phyloP scores from a whole-genome alignment of 2,113 vertebrate species.

The Megaceryle maxima region DNA sequence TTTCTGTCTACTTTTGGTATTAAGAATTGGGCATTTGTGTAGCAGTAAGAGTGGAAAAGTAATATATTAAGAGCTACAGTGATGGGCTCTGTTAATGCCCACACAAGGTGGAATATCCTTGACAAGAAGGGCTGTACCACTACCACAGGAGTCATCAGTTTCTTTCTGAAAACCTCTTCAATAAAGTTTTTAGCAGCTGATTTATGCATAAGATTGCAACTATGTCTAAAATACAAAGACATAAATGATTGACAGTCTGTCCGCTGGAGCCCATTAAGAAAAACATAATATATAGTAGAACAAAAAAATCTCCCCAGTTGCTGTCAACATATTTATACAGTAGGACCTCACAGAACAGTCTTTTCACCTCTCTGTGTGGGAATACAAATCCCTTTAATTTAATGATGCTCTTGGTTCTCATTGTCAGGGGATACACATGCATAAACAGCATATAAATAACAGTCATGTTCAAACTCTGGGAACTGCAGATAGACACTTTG shows the following conservation, averaged over 20 bases:
- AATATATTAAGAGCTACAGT: not conserved
- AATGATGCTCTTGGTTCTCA: conserved; percentile 11
- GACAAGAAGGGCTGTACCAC: not conserved
- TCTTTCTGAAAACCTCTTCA: not conserved
- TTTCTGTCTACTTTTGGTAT: not conserved
- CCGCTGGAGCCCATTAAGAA: not conserved
- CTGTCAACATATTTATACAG: conserved; percentile 19
- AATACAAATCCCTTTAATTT: conserved; percentile 30
- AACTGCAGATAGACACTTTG: not conserved
- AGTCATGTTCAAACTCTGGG: not conserved
- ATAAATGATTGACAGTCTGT: not conserved
- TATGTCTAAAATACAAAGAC: not conserved
- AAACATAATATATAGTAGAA: not conserved
- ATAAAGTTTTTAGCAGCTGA: not conserved
- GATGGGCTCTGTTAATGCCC: not conserved
- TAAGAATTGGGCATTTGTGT: not conserved
- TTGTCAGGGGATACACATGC: not conserved
- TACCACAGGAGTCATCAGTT: not conserved
- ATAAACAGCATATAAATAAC: not conserved
- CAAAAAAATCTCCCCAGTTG: not conserved
- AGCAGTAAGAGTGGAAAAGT: not conserved
- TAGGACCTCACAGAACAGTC: not conserved
- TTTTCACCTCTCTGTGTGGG: not conserved
- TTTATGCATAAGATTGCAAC: not conserved
- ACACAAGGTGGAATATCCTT: not conserved